Percentiles rank a stretch among this genome's conserved stretches.
phyloP scores from a whole-genome alignment of 37 sponge, comb jelly and placozoan species.

The Haliclona indistincta region DNA sequence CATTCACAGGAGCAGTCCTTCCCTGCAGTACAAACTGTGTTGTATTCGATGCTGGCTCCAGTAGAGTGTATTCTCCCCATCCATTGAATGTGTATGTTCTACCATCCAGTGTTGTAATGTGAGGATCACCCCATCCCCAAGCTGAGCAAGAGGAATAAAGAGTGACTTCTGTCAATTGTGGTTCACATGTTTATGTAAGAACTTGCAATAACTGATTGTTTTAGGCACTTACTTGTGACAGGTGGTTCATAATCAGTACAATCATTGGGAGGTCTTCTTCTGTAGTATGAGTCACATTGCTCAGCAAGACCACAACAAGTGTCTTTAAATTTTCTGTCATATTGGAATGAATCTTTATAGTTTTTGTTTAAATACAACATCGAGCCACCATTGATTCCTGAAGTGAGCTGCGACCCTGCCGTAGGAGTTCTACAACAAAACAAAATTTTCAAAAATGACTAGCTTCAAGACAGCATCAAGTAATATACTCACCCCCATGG shows the following conservation, averaged over 20 bases:
- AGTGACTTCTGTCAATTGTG: not conserved
- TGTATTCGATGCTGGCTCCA: not conserved
- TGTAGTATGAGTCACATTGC: constrained; percentile 31
- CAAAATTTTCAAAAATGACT: too few species aligned
- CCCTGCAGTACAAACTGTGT: constrained; percentile 42
- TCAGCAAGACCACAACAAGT: constrained; percentile 46
- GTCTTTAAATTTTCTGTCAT: constrained; percentile 25
- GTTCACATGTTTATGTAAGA: not conserved
- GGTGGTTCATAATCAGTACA: constrained; percentile 35
- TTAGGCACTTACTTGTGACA: constrained; percentile 20
- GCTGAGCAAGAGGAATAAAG: constrained; percentile 19
- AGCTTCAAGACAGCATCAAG: too few species aligned
- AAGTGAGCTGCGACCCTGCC: too few species aligned
- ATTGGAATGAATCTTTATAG: too few species aligned
- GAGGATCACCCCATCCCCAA: constrained; percentile 79
- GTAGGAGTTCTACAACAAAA: too few species aligned
- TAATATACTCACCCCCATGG: too few species aligned
- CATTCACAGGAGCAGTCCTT: constrained; percentile 17
- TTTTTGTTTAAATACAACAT: too few species aligned
- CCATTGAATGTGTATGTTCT: constrained; percentile 80
- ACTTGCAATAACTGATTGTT: too few species aligned
- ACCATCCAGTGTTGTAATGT: constrained; percentile 69
- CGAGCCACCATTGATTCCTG: too few species aligned
- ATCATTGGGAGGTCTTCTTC: constrained; percentile 40
- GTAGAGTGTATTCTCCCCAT: constrained; percentile 52